Base-by-base conservation (phyloP, 2,797 vertebrate species). In the Sebastes steindachneri region DNA sequence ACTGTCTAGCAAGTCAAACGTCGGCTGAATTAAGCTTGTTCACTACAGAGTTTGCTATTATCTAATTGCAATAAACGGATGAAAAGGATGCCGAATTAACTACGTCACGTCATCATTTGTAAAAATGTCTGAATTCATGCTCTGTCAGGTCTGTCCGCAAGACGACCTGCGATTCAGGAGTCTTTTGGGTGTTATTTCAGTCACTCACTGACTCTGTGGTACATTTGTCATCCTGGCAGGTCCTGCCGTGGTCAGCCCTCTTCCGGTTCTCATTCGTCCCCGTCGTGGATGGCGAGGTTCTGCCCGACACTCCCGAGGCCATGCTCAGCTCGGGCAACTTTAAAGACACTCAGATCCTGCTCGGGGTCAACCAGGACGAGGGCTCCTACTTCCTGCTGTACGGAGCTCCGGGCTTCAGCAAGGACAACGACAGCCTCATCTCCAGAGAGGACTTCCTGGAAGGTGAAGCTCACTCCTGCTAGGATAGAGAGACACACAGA, bases 181-280 rank as follows among this genome's bases (percentile, higher is more conserved):
- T 45, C 11, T 54, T 45, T 4, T 15, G 35, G 62, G 23, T 23
- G 11, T 65, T 55, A n/a, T 25, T 58, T 66, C 17, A 37, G 35
- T 37, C 35, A 37, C 35, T 37, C 11, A 37, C 35, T 35, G 35
- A 37, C 35, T 8, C 14, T 45, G 2, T 26, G 4, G 1, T 51
- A 5, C 7, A 10, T 37, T 45, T 72, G 11, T 65, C 21, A 3
- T 77, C 17, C 15, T 71, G 15, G 5, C 84, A 95, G 94, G 94
- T 95, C 21, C 68, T 99, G 57, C 97, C 97, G 0, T 97, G 96
- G 82, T 93, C 95, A 1, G 95, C 97, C 9, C 88, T 98, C 37
- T 99, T 99, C 91, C 95, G 98, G 5, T 99, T 98, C 85, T 95
- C 98, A 3, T 99, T 99, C 10, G 98, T 99, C 11, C 98, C 98